A percentile compares a stretch with the other conserved stretches of the same genome.
Evolutionary conservation across 2,113 vertebrate species (phyloP).

Genomic region (Rhinichthys klamathensis): DNA sequence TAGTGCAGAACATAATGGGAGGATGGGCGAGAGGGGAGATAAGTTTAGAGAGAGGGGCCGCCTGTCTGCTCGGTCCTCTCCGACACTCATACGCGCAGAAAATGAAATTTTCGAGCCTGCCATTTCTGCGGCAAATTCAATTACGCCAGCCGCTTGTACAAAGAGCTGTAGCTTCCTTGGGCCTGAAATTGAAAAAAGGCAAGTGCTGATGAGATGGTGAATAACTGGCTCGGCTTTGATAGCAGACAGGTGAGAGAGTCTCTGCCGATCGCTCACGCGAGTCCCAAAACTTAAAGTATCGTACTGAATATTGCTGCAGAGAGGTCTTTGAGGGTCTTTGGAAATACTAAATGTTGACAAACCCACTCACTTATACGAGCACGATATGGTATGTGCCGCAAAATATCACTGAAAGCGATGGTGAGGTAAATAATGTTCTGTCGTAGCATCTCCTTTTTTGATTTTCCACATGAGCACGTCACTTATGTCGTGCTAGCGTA

Average conservation of each 20-base stretch:
- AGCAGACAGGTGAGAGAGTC: slow-evolving; percentile 81
- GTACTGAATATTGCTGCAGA: slow-evolving; percentile 30
- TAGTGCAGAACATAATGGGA: slow-evolving; percentile 55
- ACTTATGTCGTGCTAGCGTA: slow-evolving; percentile 24
- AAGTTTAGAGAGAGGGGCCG: slow-evolving; percentile 63
- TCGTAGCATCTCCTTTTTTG: slow-evolving; percentile 23
- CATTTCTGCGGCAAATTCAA: slow-evolving; percentile 99
- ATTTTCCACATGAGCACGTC: slow-evolving; percentile 50
- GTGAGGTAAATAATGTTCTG: slow-evolving; percentile 33
- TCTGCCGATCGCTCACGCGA: slow-evolving; percentile 37
- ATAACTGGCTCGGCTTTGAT: slow-evolving; percentile 87
- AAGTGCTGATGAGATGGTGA: slow-evolving; percentile 95
- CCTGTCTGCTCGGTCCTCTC: slow-evolving; percentile 45
- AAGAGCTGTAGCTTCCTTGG: slow-evolving; percentile 94
- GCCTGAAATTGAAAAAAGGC: slow-evolving; percentile 96
- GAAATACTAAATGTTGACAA: slow-evolving; percentile 30
- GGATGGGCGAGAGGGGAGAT: slow-evolving; percentile 68
- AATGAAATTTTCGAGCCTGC: slow-evolving; percentile 98
- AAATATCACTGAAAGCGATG: neutral
- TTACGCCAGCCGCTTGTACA: slow-evolving; percentile 96
- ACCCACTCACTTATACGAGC: slow-evolving; percentile 21
- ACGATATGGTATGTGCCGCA: neutral
- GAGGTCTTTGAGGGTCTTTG: slow-evolving; percentile 40
- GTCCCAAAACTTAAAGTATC: slow-evolving; percentile 31
- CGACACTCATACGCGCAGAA: slow-evolving; percentile 75